A percentile compares a stretch with the other conserved stretches of the same genome.
Evolutionary conservation across 2,113 vertebrate genomes (phyloP).

Genomic region (Illadopsis cleaveri): DNA sequence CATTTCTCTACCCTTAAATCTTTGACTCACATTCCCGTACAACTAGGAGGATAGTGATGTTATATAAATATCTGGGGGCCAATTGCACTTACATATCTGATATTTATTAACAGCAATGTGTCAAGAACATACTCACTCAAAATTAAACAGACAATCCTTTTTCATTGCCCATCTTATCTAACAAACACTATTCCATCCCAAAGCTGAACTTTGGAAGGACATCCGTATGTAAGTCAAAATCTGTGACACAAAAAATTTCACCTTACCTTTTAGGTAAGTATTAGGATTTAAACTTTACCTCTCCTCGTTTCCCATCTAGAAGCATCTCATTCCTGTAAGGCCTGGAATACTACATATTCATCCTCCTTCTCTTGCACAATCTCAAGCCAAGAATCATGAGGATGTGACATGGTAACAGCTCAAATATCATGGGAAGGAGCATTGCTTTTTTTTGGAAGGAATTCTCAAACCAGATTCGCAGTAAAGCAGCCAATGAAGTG

Average conservation of each 20-base stretch:
- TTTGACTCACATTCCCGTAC: neutral
- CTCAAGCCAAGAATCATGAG: neutral
- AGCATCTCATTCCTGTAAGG: neutral
- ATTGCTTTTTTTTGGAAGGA: neutral
- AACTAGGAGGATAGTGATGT: neutral
- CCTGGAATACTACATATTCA: neutral
- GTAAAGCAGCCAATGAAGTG: neutral
- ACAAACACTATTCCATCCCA: neutral
- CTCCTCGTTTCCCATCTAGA: neutral
- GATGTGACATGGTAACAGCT: neutral
- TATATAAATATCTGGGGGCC: neutral
- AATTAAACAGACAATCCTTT: neutral
- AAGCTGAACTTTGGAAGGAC: neutral
- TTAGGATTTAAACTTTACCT: neutral
- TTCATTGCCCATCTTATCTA: neutral
- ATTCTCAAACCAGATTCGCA: neutral
- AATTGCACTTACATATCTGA: neutral
- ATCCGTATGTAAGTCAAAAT: neutral
- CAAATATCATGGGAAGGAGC: rapidly evolving
- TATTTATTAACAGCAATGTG: neutral
- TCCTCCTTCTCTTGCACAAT: neutral
- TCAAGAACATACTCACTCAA: neutral
- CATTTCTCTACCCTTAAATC: neutral
- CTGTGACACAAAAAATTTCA: neutral
- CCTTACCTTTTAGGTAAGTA: neutral